These are phyloP conservation scores for Eucera pruinosa DNA, from an alignment of 2,888 invertebrate species.

Conservation along the genomic window DNA sequence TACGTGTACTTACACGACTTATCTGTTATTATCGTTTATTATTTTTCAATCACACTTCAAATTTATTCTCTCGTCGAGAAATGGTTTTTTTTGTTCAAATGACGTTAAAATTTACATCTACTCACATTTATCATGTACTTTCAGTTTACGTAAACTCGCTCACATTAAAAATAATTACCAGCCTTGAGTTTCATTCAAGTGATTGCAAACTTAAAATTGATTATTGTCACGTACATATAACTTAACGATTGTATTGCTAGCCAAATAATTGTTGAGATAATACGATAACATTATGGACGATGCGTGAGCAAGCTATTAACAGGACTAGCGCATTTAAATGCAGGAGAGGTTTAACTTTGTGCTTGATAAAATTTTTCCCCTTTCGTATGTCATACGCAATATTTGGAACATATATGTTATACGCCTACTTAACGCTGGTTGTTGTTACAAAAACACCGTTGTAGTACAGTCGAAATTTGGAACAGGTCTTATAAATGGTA, in stretches of 20 bases:
- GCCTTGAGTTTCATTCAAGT: not conserved
- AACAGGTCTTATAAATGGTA: no score
- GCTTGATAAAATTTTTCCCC: conserved; percentile 5
- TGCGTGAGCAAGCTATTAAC: conserved; percentile 30
- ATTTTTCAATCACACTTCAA: no score
- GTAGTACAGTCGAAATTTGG: no score
- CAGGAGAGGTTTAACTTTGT: not conserved
- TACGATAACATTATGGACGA: not conserved
- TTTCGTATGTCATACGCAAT: conserved; percentile 8
- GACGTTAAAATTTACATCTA: no score
- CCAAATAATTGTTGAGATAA: conserved; percentile 34
- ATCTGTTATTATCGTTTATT: no score
- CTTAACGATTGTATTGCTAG: not conserved
- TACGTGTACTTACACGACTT: no score
- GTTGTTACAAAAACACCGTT: not conserved
- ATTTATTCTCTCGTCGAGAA: no score
- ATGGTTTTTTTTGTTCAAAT: no score
- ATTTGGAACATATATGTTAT: not conserved
- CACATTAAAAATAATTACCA: no score
- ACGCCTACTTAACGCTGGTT: not conserved
- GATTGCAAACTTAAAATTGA: not conserved
- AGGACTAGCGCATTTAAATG: conserved; percentile 20
- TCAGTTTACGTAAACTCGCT: no score
- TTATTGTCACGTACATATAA: not conserved
- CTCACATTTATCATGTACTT: no score